A percentile compares a stretch with the other conserved stretches of the same genome.
Evolutionary conservation across 2,113 vertebrate species (phyloP).

Genomic region (Hyaena hyaena): DNA sequence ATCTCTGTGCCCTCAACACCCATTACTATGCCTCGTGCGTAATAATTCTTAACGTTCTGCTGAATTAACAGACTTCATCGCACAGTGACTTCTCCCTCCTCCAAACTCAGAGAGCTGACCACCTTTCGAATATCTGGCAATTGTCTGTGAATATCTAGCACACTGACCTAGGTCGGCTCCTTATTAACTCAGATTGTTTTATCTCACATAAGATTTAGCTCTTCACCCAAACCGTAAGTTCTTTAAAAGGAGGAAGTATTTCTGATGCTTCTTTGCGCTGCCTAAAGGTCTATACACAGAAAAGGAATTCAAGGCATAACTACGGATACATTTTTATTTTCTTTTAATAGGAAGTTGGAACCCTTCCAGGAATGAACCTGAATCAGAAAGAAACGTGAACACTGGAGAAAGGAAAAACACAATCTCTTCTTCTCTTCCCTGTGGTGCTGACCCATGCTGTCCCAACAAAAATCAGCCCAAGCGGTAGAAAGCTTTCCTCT

Average conservation of each 20-base stretch:
- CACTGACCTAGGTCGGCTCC: neutral
- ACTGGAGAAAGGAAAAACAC: neutral
- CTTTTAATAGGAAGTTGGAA: constrained; percentile 32
- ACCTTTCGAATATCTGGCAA: neutral
- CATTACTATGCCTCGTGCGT: neutral
- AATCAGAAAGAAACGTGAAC: neutral
- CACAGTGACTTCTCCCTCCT: neutral
- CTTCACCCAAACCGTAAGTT: neutral
- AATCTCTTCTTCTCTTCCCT: neutral
- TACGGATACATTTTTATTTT: neutral
- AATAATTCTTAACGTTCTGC: neutral
- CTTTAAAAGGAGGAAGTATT: constrained; percentile 6
- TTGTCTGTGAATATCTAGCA: neutral
- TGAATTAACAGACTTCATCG: neutral
- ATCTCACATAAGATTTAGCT: neutral
- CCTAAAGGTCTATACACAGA: neutral
- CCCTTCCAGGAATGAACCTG: neutral
- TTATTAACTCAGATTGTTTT: constrained; percentile 38
- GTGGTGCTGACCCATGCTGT: neutral
- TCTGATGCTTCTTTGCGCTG: constrained; percentile 7
- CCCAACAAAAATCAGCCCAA: neutral
- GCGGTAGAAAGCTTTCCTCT: neutral
- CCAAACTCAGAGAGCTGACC: neutral
- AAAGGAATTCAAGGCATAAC: neutral
- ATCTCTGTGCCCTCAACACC: neutral